Base-by-base conservation (phyloP, 2,888 invertebrate species). In the Heteropelma amictum region DNA sequence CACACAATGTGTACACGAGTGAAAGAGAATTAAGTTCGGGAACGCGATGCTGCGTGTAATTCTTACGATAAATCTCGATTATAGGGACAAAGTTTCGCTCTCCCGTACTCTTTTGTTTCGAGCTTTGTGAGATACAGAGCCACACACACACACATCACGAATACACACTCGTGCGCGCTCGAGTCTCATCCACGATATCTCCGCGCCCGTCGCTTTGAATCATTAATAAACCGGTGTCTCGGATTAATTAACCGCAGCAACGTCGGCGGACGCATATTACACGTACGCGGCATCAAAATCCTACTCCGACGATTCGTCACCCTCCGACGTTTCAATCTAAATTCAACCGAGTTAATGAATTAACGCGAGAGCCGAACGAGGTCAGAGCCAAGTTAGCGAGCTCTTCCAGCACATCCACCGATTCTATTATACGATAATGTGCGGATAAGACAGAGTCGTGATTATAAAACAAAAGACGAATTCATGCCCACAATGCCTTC, bases 311-410 rank as follows among this genome's bases (percentile, higher is more conserved):
- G 80, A 85, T 85, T 85, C 85, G 85, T 85, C 83, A 85, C 82
- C 84, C 83, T 83, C 81, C 81, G 83, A 85, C 83, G 79, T 83
- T 84, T 84, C 83, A 85, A 85, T 85, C 85, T 82, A 85, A 85
- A 83, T 79, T 72, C 72, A 76, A 73, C 78, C 78, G 67, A 49
- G 77, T 75, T 81, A 82, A 81, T 79, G 81, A 80, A 84, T 80
- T 78, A 79, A 79, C 77, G 76, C 47, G 65, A 51, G 51, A 45
- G 40, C 51, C 58, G 61, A 64, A 76, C 72, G 12, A 61, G 60
- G 23, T 54, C 51, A 28, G 14, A 35, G 40, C 45, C 38, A 26
- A 47, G 21, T 7, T 35, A 35, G 8, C 30, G 21, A 51, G 40
- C 58, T 72, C 21, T 64, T 54, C 21, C 38, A 12, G 19, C 12